Base-by-base conservation (phyloP, 2,113 vertebrate species). In the Eulemur macaco region DNA sequence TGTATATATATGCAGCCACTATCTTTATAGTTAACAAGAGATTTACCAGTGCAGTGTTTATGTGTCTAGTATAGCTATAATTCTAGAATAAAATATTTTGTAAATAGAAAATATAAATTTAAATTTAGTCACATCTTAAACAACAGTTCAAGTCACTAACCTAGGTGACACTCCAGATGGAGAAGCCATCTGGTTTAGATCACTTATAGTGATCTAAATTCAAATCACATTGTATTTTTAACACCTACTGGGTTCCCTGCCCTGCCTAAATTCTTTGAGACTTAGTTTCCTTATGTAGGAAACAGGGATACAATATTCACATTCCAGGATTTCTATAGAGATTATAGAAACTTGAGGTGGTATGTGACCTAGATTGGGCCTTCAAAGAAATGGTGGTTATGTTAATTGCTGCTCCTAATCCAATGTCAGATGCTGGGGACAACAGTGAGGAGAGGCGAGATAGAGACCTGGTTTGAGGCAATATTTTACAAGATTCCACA, bases 41-140 rank as follows among this genome's bases (percentile, higher is more conserved):
- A 94, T 86, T 94, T 84, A 52, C 3, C 1, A 96, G 52, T 42
- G 23, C 21, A 68, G 5, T 63, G 39, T 87, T 83, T 89, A 12
- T 68, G 34, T 85, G 21, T 86, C 37, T 66, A 54, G 6, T 39
- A 25, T 27, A 78, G 18, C 21, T 42, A 56, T 60, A 81, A 69
- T 10, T 84, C 37, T 89, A 86, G 21, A 96, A 91, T 69, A 89
- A 95, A 94, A 76, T 50, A 82, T 78, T 89, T 83, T 80, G 39
- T 86, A 76, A 76, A 78, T 39, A 50, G 54, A 84, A 34, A 83
- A 81, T 47, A 71, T 23, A 76, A 87, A 81, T 42, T 92, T 68
- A 93, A 89, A 83, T 91, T 71, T 47, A 93, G 21, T 73, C 42
- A 73, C 63, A 83, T 83, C 29, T 83, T 89, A 88, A 68, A 27